Evolutionary conservation across 1,140 invertebrate species (phyloP), one percentile per base, ranked within the genome.

Genomic region (Polypedilum pembai): DNA sequence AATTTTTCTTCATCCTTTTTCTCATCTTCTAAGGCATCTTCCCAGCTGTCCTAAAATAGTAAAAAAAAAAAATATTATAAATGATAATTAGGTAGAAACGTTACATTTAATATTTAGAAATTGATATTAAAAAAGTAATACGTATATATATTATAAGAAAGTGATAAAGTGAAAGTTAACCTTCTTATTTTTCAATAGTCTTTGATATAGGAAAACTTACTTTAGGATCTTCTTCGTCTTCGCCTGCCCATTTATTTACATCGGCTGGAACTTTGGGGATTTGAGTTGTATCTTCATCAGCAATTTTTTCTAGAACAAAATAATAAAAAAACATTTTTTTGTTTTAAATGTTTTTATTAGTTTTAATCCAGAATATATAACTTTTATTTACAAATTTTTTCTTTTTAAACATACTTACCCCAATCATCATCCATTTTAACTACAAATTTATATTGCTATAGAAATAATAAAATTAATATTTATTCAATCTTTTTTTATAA

Each of bases 211-310:
- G 10, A 72, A 45, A 74, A 75, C 77, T 80, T 85, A 94, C 92
- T 88, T 94, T 94, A 76, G 94, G 90, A 76, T 93, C 91, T 75
- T 92, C 91, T 78, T 93, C 92, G 81, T 95, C 93, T 81, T 95
- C 92, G 74, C 92, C 93, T 82, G 92, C 91, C 92, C 92, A 94
- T 87, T 91, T 93, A 82, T 92, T 91, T 74, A 80, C 76, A 74
- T 78, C 78, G 73, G 75, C 77, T 45, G 77, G 73, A 69, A 76
- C 76, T 76, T 78, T 81, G 10, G 80, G 80, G 33, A 81, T 77
- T 15, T 81, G 7, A n/a, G 15, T 8, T 45, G 40, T 17, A 10
- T 41, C 20, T 17, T 74, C 56, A 20, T 72, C 74, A 5, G 63
- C 74, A 8, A 45, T 33, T 72, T 69, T 74, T 72, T 74, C 74